These are phyloP conservation scores for Xenotilapia leptura DNA, from an alignment of 2,113 vertebrate species.

Conservation along the genomic window DNA sequence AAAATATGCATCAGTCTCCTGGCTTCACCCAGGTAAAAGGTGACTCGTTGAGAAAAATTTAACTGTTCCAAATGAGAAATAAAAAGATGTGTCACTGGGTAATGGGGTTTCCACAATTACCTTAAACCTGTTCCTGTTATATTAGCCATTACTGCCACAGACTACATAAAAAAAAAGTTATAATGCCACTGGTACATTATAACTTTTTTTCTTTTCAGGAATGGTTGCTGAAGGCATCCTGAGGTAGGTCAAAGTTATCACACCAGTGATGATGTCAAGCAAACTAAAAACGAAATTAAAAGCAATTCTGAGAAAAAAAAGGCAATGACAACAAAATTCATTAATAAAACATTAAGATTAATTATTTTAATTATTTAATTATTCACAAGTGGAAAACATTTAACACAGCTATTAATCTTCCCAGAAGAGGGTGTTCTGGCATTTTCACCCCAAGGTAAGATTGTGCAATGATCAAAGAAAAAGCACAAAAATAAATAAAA, in stretches of 20 bases:
- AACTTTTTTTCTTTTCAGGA: neutral
- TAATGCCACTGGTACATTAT: neutral
- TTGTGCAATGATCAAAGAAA: neutral
- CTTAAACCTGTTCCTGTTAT: neutral
- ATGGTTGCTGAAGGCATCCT: neutral
- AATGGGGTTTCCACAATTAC: neutral
- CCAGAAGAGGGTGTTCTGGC: neutral
- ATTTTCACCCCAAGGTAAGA: neutral
- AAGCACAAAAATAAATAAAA: neutral
- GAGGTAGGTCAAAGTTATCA: neutral
- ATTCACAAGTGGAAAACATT: neutral
- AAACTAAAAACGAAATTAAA: neutral
- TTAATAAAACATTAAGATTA: neutral
- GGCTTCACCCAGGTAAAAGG: neutral
- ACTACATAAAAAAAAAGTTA: neutral
- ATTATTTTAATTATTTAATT: neutral
- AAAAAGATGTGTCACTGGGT: neutral
- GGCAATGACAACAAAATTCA: neutral
- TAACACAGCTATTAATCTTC: neutral
- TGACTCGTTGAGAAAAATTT: neutral
- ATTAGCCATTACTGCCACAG: neutral
- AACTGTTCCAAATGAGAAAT: neutral
- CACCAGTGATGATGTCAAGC: neutral
- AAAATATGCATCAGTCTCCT: neutral
- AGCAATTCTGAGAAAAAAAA: neutral